Evolutionary conservation across 2,113 vertebrate species (phyloP), one percentile per base, ranked within the genome.

Genomic region (Callospermophilus lateralis): DNA sequence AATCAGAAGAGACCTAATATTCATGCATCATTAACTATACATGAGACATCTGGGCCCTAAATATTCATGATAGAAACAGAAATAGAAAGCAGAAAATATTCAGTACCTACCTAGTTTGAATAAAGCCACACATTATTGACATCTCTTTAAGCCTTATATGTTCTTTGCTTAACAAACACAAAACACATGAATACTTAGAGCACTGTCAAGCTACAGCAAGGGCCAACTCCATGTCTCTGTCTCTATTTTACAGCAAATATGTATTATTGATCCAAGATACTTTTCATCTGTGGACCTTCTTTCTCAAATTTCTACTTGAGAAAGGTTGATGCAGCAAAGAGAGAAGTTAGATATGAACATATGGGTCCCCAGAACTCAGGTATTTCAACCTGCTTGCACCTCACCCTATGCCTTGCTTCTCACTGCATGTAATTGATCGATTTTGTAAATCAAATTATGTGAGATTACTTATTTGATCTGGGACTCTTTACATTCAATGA

Each of bases 221-320:
- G 77, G 28, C 42, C 85, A 42, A 89, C n/a, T 28, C 30, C 6
- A 8, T 28, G 19, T 58, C 55, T 58, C 55, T 12, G 16, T 73
- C 5, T 28, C 72, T 26, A 61, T 5, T 34, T 16, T 6, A n/a
- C 5, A 53, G 80, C 32, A n/a, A 42, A 34, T 39, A 9, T 0
- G 55, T 58, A 4, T 4, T 72, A 13, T 8, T n/a, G 81, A 37
- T 37, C 20, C 51, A 13, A 16, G n/a, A 73, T 13, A 32, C 11
- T n/a, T 79, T 26, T 51, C 3, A 6, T 3, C 8, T 2, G 1
- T 28, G 88, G 74, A 34, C 15, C 3, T 0, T 22, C 42, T 2
- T 63, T 26, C 74, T 65, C 51, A 53, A 10, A 53, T 4, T 73
- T 37, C 67, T 73, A 1, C 65, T 30, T 20, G 28, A 91, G 51